phyloP scores from a whole-genome alignment of 1,140 invertebrate genomes.

The Drosophila leontia region DNA sequence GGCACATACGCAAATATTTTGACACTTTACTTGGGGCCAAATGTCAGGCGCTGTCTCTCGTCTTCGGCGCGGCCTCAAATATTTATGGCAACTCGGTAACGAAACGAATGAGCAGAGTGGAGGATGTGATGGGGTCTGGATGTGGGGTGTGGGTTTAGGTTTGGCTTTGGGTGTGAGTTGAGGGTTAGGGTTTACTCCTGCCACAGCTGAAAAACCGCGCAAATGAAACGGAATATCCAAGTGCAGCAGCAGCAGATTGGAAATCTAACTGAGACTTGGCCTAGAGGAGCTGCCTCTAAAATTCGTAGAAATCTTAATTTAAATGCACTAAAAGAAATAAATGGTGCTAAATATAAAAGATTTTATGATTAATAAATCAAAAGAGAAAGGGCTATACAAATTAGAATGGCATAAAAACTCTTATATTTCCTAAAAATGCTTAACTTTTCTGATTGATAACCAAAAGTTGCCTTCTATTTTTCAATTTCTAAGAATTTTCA shows the following conservation, averaged over 20 bases:
- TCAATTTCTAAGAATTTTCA: neutral
- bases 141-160: neutral
- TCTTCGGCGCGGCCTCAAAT: slow-evolving; percentile 61
- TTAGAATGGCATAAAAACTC: neutral
- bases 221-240: slow-evolving; percentile 70
- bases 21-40: slow-evolving; percentile 70
- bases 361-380: neutral
- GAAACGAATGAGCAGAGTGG: slow-evolving; percentile 37
- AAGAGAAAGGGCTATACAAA: too few relatives aligned
- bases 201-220: slow-evolving; percentile 52
- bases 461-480: neutral
- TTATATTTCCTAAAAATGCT: neutral
- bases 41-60: slow-evolving; percentile 40
- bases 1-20: slow-evolving; percentile 70
- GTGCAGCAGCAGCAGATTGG: slow-evolving; percentile 25
- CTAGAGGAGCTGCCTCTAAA: neutral
- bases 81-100: slow-evolving; percentile 52
- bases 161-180: neutral
- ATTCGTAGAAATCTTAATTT: slow-evolving; percentile 2
- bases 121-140: slow-evolving; percentile 19
- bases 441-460: neutral
- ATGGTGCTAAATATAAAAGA: neutral
- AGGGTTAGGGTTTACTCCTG: slow-evolving; percentile 7
- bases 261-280: slow-evolving; percentile 22
- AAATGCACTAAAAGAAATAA: slow-evolving; percentile 5